These are phyloP conservation scores for Anguilla pacifica DNA, from an alignment of 2,797 vertebrate genomes.

Conservation along the genomic window DNA sequence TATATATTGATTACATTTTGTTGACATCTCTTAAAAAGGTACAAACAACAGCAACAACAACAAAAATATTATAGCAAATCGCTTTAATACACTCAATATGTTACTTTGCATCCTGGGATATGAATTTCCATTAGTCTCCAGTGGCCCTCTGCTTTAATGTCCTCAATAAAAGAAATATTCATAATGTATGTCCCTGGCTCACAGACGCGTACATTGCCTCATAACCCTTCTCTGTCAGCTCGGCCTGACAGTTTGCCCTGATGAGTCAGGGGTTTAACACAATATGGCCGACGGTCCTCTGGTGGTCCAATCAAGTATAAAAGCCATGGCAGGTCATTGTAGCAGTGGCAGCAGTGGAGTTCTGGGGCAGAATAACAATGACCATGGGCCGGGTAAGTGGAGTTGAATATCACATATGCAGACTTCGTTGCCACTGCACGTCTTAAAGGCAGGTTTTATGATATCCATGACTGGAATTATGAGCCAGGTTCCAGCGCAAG, in stretches of 20 bases:
- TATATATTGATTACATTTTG: too few relatives aligned
- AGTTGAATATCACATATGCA: not conserved
- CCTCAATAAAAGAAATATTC: not conserved
- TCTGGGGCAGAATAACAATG: not conserved
- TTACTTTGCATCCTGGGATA: not conserved
- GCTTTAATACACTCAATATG: not conserved
- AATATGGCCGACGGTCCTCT: not conserved
- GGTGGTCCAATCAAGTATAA: not conserved
- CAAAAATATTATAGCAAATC: not conserved
- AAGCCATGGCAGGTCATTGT: not conserved
- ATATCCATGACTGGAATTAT: not conserved
- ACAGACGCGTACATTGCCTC: not conserved
- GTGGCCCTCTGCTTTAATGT: not conserved
- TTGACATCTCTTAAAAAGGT: too few relatives aligned
- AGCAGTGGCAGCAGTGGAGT: not conserved
- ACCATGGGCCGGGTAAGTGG: conserved; percentile 12
- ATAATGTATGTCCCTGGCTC: not conserved
- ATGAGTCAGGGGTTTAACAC: conserved; percentile 15
- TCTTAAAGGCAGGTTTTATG: not conserved
- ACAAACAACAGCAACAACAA: not conserved
- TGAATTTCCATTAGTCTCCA: not conserved
- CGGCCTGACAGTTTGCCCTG: not conserved
- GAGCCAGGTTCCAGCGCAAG: not conserved
- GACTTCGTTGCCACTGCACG: not conserved
- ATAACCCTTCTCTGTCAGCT: not conserved